Conservation (phyloP, 1,140 invertebrate species). For the Marisa cornuarietis region DNA sequence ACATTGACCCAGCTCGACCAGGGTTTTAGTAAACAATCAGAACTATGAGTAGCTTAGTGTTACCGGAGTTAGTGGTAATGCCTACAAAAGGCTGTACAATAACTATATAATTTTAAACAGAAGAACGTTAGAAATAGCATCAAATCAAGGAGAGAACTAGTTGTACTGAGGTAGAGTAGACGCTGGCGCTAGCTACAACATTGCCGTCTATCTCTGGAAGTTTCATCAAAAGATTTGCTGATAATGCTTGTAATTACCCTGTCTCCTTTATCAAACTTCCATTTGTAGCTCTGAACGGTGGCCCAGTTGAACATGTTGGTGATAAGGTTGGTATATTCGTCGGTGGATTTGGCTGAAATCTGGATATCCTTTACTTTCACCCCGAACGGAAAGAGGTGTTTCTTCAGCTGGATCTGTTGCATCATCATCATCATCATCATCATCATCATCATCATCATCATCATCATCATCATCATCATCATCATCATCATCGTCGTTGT, state of each 20-base stretch:
- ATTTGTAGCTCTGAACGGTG: conserved; percentile 35
- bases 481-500: neutral
- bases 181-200: too few relatives aligned
- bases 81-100: conserved; percentile 9
- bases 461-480: conserved; percentile 3
- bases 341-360: neutral
- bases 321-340: conserved; percentile 26
- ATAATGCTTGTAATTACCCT: conserved; percentile 3
- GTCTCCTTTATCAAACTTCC: conserved; percentile 31
- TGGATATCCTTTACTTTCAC: conserved; percentile 25
- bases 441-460: neutral
- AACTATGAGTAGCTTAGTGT: conserved; percentile 30
- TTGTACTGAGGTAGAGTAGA: too few relatives aligned
- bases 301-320: conserved; percentile 40
- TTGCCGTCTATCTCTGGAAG: neutral
- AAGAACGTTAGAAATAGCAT: neutral
- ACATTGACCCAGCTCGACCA: too few relatives aligned
- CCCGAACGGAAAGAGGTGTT: conserved; percentile 34
- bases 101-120: too few relatives aligned
- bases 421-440: neutral
- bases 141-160: too few relatives aligned
- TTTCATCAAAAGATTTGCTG: too few relatives aligned
- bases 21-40: conserved; percentile 29
- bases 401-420: conserved; percentile 24
- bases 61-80: conserved; percentile 24